Conservation (phyloP, 2,888 invertebrate genomes). For the Tetheella fluctuosa region DNA sequence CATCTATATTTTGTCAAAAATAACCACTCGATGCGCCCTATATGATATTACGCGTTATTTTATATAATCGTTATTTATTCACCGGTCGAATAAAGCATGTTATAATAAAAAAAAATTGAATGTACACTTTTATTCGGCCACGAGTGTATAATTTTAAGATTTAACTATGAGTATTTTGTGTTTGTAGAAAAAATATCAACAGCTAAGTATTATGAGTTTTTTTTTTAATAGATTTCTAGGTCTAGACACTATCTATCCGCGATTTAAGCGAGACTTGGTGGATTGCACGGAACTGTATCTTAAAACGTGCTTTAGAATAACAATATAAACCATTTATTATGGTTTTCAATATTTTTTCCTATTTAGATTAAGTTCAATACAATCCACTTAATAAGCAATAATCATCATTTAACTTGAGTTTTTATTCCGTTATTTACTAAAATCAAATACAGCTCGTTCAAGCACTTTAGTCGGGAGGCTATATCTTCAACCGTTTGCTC, state of each 20-base stretch:
- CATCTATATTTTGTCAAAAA: conserved; percentile 37
- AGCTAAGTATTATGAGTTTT: conserved; percentile 27
- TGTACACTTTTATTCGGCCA: conserved; percentile 25
- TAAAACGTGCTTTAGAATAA: not conserved
- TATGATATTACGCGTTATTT: conserved; percentile 17
- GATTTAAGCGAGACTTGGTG: not conserved
- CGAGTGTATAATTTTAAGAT: conserved; percentile 24
- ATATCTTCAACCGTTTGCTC: no score
- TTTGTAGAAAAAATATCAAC: conserved; percentile 46
- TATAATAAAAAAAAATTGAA: not conserved
- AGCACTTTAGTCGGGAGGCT: not conserved
- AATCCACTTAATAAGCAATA: not conserved
- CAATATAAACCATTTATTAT: no score
- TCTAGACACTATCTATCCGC: not conserved
- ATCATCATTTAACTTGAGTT: not conserved
- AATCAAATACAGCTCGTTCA: not conserved
- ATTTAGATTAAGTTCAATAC: not conserved
- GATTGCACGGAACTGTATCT: not conserved
- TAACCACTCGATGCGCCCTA: conserved; percentile 36
- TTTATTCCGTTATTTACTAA: not conserved
- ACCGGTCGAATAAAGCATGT: conserved; percentile 9
- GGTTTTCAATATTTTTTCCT: no score
- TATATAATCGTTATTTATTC: conserved; percentile 16
- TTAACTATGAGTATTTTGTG: conserved; percentile 31
- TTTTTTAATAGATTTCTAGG: conserved; percentile 3